Evolutionary conservation across 2,888 invertebrate species (phyloP).

Genomic region (Diogma glabrata): DNA sequence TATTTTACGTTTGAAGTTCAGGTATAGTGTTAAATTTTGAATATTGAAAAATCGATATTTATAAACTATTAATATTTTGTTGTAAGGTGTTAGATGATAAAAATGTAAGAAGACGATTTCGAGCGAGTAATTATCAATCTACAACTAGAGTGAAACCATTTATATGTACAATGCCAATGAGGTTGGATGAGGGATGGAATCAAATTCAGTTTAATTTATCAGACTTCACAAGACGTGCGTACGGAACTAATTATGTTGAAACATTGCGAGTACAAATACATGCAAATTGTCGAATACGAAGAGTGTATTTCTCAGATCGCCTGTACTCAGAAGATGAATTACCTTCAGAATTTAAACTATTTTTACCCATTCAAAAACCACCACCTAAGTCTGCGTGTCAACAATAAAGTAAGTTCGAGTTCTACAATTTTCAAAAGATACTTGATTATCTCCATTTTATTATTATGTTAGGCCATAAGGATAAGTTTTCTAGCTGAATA

Average conservation of each 20-base stretch:
- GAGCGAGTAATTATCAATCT: constrained; percentile 92
- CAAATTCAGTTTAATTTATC: constrained; percentile 91
- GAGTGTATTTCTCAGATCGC: constrained; percentile 83
- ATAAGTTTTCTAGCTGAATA: too few relatives aligned
- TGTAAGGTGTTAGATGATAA: constrained; percentile 85
- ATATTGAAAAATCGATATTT: constrained; percentile 4
- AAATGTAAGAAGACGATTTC: constrained; percentile 74
- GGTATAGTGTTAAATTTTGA: constrained; percentile 45
- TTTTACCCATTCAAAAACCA: constrained; percentile 77
- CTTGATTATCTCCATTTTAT: too few relatives aligned
- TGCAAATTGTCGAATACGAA: constrained; percentile 86
- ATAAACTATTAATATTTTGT: constrained; percentile 17
- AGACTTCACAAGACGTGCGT: constrained; percentile 86
- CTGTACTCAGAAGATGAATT: constrained; percentile 90
- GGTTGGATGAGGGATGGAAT: constrained; percentile 91
- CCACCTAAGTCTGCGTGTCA: constrained; percentile 25
- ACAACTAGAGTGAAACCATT: constrained; percentile 92
- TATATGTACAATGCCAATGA: constrained; percentile 94
- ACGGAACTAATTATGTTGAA: constrained; percentile 93
- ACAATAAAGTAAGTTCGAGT: too few relatives aligned
- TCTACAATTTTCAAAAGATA: neutral
- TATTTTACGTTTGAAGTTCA: constrained; percentile 94
- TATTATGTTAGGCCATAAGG: too few relatives aligned
- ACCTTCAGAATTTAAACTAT: constrained; percentile 90
- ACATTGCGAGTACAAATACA: constrained; percentile 86